Percentiles rank a stretch among this genome's conserved stretches.
Evolutionary conservation across 2,888 invertebrate genomes (phyloP).

Genomic region (Alloplasta piceator): DNA sequence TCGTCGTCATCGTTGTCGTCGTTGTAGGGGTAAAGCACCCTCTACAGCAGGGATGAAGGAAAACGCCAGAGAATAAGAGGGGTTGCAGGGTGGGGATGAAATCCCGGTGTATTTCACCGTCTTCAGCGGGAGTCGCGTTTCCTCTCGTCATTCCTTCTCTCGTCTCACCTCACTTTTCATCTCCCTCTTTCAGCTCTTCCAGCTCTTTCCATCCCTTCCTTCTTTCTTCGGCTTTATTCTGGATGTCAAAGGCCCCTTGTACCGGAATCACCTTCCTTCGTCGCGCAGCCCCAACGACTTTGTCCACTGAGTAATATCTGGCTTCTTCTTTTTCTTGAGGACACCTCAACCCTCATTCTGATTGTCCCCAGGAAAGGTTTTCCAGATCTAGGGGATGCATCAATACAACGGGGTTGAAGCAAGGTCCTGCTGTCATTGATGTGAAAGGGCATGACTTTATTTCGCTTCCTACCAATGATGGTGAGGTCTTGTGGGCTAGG

Average conservation of each 20-base stretch:
- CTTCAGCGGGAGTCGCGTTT: slow-evolving; percentile 68
- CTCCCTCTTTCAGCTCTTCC: slow-evolving; percentile 29
- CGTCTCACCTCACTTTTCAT: background rate
- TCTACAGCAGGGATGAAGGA: background rate
- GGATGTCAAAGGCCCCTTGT: slow-evolving; percentile 39
- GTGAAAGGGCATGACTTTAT: too few relatives aligned
- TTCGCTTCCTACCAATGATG: too few relatives aligned
- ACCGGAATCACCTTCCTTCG: slow-evolving; percentile 23
- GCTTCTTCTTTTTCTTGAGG: too few relatives aligned
- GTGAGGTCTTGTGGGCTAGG: too few relatives aligned
- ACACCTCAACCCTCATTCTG: too few relatives aligned
- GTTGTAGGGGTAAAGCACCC: slow-evolving; percentile 23
- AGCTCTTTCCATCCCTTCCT: slow-evolving; percentile 60
- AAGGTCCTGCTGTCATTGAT: too few relatives aligned
- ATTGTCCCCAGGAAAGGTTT: too few relatives aligned
- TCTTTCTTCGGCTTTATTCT: slow-evolving; percentile 60
- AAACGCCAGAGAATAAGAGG: slow-evolving; percentile 9
- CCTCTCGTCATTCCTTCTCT: slow-evolving; percentile 60
- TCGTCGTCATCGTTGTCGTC: slow-evolving; percentile 57
- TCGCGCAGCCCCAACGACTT: slow-evolving; percentile 33
- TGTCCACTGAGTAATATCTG: background rate
- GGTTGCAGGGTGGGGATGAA: slow-evolving; percentile 74
- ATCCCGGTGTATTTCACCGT: slow-evolving; percentile 79
- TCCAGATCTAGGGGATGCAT: too few relatives aligned
- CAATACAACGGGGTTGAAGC: too few relatives aligned